phyloP scores from a whole-genome alignment of 2,888 invertebrate species.

The Andrena dorsata region DNA sequence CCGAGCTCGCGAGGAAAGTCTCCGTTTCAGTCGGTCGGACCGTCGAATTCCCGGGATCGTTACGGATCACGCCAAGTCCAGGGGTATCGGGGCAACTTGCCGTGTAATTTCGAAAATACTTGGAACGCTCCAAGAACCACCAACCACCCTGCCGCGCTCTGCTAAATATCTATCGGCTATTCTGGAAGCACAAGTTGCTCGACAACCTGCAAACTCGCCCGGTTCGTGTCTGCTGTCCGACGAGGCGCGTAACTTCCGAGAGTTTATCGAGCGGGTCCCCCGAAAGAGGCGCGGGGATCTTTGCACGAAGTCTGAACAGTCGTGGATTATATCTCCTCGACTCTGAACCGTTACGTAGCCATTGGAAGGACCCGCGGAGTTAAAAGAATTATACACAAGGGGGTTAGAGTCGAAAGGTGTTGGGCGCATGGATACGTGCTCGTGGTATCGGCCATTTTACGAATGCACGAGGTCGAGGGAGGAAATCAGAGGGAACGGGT shows the following conservation, averaged over 20 bases:
- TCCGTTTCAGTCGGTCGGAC: constrained; percentile 24
- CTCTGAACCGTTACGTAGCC: background rate
- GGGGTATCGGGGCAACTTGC: constrained; percentile 36
- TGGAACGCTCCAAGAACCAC: constrained; percentile 44
- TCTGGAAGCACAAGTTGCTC: constrained; percentile 41
- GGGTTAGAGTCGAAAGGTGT: too few relatives aligned
- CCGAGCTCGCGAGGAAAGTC: constrained; percentile 22
- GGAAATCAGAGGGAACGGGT: constrained; percentile 10
- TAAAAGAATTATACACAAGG: too few relatives aligned
- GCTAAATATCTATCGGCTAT: constrained; percentile 59
- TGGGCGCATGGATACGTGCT: background rate
- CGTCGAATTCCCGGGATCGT: constrained; percentile 50
- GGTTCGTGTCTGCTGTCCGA: constrained; percentile 19
- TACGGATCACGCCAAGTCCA: constrained; percentile 45
- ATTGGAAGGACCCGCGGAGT: background rate
- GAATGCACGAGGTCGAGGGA: background rate
- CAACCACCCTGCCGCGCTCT: constrained; percentile 8
- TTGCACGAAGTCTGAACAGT: background rate
- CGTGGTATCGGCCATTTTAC: constrained; percentile 45
- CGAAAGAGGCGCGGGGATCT: background rate
- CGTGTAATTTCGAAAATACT: constrained; percentile 57
- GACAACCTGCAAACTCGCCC: constrained; percentile 43
- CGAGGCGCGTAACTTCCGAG: constrained; percentile 41
- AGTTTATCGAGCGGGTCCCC: constrained; percentile 46
- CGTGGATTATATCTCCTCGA: background rate